These are phyloP conservation scores for Drosophila tripunctata DNA, from an alignment of 2,888 invertebrate species.

Conservation along the genomic window DNA sequence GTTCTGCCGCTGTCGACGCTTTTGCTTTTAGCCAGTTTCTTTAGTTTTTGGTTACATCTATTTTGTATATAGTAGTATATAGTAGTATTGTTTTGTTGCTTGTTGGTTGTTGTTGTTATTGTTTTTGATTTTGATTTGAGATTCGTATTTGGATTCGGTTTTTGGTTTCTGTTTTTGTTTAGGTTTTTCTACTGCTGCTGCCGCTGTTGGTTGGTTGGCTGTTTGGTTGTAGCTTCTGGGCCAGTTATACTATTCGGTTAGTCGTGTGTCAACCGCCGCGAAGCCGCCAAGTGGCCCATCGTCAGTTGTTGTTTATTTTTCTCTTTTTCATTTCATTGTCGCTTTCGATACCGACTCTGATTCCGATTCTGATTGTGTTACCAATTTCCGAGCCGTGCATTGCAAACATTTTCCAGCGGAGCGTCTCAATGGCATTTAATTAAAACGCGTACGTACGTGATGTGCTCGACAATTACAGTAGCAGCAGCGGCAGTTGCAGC, in stretches of 20 bases:
- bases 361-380: too few relatives aligned
- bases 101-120: conserved; percentile 16
- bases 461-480: conserved; percentile 41
- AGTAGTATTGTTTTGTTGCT: conserved; percentile 32
- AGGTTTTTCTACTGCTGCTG: too few relatives aligned
- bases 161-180: conserved; percentile 37
- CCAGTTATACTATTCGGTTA: conserved; percentile 73
- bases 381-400: conserved; percentile 24
- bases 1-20: conserved; percentile 14
- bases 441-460: conserved; percentile 74
- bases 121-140: conserved; percentile 29
- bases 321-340: conserved; percentile 37
- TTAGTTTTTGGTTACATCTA: conserved; percentile 74
- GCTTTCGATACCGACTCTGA: conserved; percentile 9
- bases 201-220: not conserved
- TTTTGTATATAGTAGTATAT: conserved; percentile 57
- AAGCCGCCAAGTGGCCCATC: conserved; percentile 70
- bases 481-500: conserved; percentile 22
- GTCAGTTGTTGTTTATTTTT: conserved; percentile 20
- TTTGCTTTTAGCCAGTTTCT: conserved; percentile 55
- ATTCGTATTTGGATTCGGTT: conserved; percentile 31
- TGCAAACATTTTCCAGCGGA: conserved; percentile 36
- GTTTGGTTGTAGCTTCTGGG: conserved; percentile 42
- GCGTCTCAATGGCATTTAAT: conserved; percentile 56
- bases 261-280: conserved; percentile 82